Conservation (phyloP, 2,888 invertebrate species). For the Chalcis sispes region DNA sequence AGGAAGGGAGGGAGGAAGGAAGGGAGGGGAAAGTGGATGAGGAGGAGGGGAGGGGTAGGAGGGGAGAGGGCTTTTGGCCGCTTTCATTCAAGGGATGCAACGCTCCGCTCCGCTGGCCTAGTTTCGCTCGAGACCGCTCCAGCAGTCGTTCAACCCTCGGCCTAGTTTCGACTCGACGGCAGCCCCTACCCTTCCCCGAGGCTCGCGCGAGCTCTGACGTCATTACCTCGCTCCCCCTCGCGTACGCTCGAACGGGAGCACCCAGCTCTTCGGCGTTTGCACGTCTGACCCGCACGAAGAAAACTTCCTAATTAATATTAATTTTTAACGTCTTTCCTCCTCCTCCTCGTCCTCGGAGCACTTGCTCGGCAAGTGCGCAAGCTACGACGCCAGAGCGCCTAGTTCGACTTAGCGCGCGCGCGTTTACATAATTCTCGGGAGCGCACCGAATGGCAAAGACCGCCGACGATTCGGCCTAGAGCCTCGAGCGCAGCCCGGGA, state of each 20-base stretch:
- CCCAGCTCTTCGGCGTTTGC: too few species aligned
- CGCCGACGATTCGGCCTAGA: not conserved
- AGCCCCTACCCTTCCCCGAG: slow-evolving; percentile 62
- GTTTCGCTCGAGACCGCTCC: slow-evolving; percentile 69
- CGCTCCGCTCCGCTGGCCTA: slow-evolving; percentile 61
- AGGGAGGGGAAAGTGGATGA: slow-evolving; percentile 38
- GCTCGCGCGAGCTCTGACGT: slow-evolving; percentile 65
- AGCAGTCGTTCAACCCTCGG: slow-evolving; percentile 75
- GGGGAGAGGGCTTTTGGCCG: slow-evolving; percentile 60
- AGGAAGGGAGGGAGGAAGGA: slow-evolving; percentile 38
- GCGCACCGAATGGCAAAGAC: too few species aligned
- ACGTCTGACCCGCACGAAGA: slow-evolving; percentile 54
- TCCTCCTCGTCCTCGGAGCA: slow-evolving; percentile 10
- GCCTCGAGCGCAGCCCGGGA: not conserved
- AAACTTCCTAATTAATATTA: slow-evolving; percentile 55
- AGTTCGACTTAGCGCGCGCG: not conserved
- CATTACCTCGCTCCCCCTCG: slow-evolving; percentile 60
- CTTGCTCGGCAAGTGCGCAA: not conserved
- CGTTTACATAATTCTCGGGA: too few species aligned
- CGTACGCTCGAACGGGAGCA: slow-evolving; percentile 23
- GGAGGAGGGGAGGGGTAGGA: slow-evolving; percentile 24
- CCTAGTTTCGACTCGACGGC: slow-evolving; percentile 72
- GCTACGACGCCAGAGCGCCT: not conserved
- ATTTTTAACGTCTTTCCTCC: slow-evolving; percentile 46
- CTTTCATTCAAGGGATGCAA: slow-evolving; percentile 66